These are phyloP conservation scores for Oplegnathus fasciatus DNA, from an alignment of 2,113 vertebrate genomes.

Conservation along the genomic window DNA sequence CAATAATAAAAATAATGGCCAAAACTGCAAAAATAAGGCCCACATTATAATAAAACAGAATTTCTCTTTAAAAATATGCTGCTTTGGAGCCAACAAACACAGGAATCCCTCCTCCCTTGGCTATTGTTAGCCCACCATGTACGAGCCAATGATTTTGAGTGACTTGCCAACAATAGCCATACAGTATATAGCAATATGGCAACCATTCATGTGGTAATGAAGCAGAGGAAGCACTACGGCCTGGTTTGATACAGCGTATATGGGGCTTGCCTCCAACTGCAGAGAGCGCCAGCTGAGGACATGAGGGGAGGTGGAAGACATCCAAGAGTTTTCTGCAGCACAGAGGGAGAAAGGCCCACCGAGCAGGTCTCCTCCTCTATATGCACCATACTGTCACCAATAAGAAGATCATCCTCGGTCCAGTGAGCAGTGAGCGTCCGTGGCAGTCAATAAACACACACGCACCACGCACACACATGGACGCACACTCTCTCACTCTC, in stretches of 20 bases:
- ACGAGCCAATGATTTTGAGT: conserved; percentile 64
- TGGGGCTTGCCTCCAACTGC: conserved; percentile 52
- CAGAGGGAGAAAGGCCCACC: conserved; percentile 31
- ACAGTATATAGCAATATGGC: conserved; percentile 68
- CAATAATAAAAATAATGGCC: background rate
- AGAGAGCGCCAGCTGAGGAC: conserved; percentile 70
- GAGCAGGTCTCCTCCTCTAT: conserved; percentile 55
- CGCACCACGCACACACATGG: conserved; percentile 19
- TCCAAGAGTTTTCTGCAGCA: conserved; percentile 65
- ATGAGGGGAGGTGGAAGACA: conserved; percentile 60
- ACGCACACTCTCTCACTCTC: conserved; percentile 15
- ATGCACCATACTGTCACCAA: conserved; percentile 75
- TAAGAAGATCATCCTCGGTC: conserved; percentile 76
- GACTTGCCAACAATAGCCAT: conserved; percentile 69
- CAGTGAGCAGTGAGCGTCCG: conserved; percentile 52
- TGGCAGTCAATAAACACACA: conserved; percentile 48
- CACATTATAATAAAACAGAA: background rate
- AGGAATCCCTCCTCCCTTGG: conserved; percentile 6
- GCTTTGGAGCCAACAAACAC: background rate
- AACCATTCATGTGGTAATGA: conserved; percentile 78
- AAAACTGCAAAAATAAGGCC: background rate
- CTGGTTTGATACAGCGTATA: conserved; percentile 40
- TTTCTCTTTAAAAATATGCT: background rate
- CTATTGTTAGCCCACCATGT: conserved; percentile 49
- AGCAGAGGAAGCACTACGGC: conserved; percentile 67